These are phyloP conservation scores for Tinea pellionella DNA, from an alignment of 2,888 invertebrate genomes.

Conservation along the genomic window DNA sequence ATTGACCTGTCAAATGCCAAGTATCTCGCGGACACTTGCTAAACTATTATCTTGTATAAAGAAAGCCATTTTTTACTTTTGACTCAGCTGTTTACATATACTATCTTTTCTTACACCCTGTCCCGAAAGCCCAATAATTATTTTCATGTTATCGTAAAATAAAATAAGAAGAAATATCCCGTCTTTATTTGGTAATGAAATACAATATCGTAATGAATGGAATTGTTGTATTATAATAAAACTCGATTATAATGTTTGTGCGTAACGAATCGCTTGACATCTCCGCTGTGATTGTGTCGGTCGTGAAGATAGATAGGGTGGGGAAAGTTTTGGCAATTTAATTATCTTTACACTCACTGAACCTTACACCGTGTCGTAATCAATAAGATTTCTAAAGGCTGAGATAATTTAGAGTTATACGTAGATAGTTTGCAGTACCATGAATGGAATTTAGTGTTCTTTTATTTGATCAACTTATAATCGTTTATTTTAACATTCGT, in stretches of 20 bases:
- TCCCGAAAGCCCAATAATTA: too few species aligned
- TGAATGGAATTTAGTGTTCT: too few species aligned
- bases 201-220: not conserved
- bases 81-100: too few species aligned
- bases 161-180: too few species aligned
- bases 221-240: not conserved
- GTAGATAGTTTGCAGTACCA: too few species aligned
- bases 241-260: not conserved
- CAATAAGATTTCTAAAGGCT: too few species aligned
- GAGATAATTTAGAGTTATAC: too few species aligned
- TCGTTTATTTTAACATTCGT: too few species aligned
- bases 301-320: not conserved
- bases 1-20: conserved; percentile 30
- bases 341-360: conserved; percentile 6
- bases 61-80: not conserved
- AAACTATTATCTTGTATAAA: conserved; percentile 31
- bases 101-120: too few species aligned
- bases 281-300: not conserved
- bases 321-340: not conserved
- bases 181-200: not conserved
- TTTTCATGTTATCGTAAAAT: too few species aligned
- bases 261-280: conserved; percentile 1
- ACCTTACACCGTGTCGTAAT: conserved; percentile 3
- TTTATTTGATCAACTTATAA: too few species aligned
- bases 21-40: conserved; percentile 50